Percentiles rank a stretch among this genome's conserved stretches.
Evolutionary conservation across 1,140 invertebrate species (phyloP).

Genomic region (Fopius arisanus): DNA sequence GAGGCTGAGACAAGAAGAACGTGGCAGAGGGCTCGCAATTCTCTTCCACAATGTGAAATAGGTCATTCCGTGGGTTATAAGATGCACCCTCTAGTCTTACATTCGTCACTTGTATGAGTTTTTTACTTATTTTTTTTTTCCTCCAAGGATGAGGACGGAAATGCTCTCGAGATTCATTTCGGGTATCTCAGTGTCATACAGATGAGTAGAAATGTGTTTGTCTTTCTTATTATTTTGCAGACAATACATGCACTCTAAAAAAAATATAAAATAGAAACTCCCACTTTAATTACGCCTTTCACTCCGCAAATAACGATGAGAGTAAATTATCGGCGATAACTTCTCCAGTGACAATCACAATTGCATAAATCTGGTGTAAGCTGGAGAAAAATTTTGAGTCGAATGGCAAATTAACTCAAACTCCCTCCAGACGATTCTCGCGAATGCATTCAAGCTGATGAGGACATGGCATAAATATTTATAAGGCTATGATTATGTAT

Average conservation of each 20-base stretch:
- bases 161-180: background rate
- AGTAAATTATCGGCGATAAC: too few relatives aligned
- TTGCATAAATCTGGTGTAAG: background rate
- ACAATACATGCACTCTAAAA: background rate
- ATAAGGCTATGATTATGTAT: background rate
- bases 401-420: background rate
- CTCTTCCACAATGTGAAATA: conserved; percentile 20
- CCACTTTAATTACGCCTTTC: too few relatives aligned
- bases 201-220: background rate
- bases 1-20: background rate
- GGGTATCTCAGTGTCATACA: background rate
- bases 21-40: background rate
- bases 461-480: conserved; percentile 1
- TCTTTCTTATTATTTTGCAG: background rate
- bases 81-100: background rate
- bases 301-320: too few relatives aligned
- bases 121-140: too few relatives aligned
- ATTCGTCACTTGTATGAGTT: conserved; percentile 6
- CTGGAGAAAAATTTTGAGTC: background rate
- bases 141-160: background rate
- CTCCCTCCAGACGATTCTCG: background rate
- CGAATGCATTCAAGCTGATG: background rate
- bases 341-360: too few relatives aligned
- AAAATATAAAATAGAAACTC: too few relatives aligned
- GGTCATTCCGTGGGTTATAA: conserved; percentile 13